Evolutionary conservation across 2,888 invertebrate species (phyloP).

Genomic region (Trissoscelio sp.): DNA sequence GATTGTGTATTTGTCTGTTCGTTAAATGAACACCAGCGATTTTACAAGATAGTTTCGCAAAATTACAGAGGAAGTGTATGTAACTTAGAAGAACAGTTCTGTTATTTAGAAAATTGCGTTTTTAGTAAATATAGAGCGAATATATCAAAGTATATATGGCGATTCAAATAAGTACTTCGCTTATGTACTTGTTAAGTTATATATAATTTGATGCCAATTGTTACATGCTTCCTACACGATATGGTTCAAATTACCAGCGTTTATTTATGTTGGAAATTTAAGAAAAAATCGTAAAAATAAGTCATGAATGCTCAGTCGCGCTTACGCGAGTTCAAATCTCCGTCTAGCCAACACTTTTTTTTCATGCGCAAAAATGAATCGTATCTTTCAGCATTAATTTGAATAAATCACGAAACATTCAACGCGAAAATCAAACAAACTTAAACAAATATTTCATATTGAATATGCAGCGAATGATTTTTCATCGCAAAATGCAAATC

Average conservation of each 20-base stretch:
- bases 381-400: neutral
- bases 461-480: slow-evolving; percentile 14
- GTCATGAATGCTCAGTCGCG: no score
- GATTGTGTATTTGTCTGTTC: slow-evolving; percentile 6
- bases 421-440: slow-evolving; percentile 9
- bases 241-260: neutral
- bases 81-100: slow-evolving; percentile 16
- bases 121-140: slow-evolving; percentile 42
- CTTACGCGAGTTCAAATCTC: slow-evolving; percentile 3
- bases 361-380: neutral
- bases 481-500: slow-evolving; percentile 15
- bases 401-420: slow-evolving; percentile 8
- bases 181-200: slow-evolving; percentile 16
- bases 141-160: slow-evolving; percentile 13
- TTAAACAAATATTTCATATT: neutral
- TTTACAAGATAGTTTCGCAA: slow-evolving; percentile 23
- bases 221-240: slow-evolving; percentile 18
- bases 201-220: slow-evolving; percentile 34
- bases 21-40: neutral
- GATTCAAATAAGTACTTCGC: slow-evolving; percentile 23
- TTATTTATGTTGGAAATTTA: neutral
- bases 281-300: no score
- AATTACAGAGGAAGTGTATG: slow-evolving; percentile 32
- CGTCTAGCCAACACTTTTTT: neutral
- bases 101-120: slow-evolving; percentile 34